Evolutionary conservation across 1,140 invertebrate genomes (phyloP).

Genomic region (Dendrolimus kikuchii): DNA sequence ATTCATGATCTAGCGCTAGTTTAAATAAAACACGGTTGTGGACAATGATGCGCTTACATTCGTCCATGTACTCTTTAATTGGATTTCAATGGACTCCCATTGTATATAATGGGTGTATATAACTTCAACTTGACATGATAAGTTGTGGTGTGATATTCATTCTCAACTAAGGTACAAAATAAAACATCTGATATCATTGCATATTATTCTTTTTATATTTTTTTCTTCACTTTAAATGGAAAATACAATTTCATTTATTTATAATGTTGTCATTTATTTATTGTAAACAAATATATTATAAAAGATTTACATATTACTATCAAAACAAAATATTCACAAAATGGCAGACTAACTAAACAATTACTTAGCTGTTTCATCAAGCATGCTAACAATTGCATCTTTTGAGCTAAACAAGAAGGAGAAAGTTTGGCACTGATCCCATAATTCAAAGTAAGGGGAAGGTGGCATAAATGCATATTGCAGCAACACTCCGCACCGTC

Average conservation of each 20-base stretch:
- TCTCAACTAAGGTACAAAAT: slow-evolving; percentile 27
- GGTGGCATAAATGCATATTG: slow-evolving; percentile 69
- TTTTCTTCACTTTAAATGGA: slow-evolving; percentile 72
- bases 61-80: too few relatives aligned
- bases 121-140: too few relatives aligned
- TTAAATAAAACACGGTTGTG: too few relatives aligned
- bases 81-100: too few relatives aligned
- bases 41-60: too few relatives aligned
- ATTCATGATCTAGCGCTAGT: too few relatives aligned
- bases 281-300: slow-evolving; percentile 73
- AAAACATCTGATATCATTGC: slow-evolving; percentile 62
- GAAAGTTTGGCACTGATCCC: slow-evolving; percentile 71
- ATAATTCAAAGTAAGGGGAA: slow-evolving; percentile 62
- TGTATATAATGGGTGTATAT: too few relatives aligned
- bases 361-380: slow-evolving; percentile 65
- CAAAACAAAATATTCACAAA: slow-evolving; percentile 73
- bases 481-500: slow-evolving; percentile 41
- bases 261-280: slow-evolving; percentile 71
- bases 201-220: slow-evolving; percentile 72
- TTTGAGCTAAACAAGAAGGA: slow-evolving; percentile 70
- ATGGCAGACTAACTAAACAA: slow-evolving; percentile 72
- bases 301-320: slow-evolving; percentile 73
- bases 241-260: slow-evolving; percentile 72
- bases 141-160: too few relatives aligned
- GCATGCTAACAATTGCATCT: slow-evolving; percentile 70